A percentile compares a stretch with the other conserved stretches of the same genome.
Conservation (phyloP, 1,140 invertebrate genomes). For the Leptopilina clavipes region DNA sequence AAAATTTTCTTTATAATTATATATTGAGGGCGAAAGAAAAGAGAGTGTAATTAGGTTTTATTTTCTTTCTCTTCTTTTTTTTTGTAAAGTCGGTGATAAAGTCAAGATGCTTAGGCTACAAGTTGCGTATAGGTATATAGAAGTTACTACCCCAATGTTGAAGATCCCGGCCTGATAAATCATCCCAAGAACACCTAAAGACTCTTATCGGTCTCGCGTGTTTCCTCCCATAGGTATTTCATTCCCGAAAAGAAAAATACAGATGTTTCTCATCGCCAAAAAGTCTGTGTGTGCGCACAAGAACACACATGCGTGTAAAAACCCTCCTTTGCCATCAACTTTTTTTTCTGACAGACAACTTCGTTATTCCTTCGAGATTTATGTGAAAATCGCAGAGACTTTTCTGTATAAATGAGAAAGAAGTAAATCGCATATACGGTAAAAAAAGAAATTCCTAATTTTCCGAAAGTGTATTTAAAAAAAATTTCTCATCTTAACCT, state of each 20-base stretch:
- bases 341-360: constrained; percentile 7
- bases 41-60: neutral
- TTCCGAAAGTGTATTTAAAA: no score
- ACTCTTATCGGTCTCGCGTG: constrained; percentile 9
- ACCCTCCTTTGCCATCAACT: constrained; percentile 12
- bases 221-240: constrained; percentile 13
- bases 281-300: neutral
- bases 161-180: constrained; percentile 26
- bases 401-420: neutral
- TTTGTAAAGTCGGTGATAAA: neutral
- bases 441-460: neutral
- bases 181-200: constrained; percentile 24
- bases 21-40: no score
- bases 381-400: constrained; percentile 7
- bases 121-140: neutral
- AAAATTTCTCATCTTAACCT: no score
- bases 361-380: neutral
- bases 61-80: neutral
- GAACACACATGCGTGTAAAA: neutral
- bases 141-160: constrained; percentile 19
- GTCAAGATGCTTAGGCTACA: neutral
- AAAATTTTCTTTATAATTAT: no score
- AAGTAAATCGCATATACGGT: neutral
- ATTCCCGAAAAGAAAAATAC: neutral
- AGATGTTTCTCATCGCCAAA: constrained; percentile 7